Base-by-base conservation (phyloP, 2,888 invertebrate species). In the Malachius bipustulatus region DNA sequence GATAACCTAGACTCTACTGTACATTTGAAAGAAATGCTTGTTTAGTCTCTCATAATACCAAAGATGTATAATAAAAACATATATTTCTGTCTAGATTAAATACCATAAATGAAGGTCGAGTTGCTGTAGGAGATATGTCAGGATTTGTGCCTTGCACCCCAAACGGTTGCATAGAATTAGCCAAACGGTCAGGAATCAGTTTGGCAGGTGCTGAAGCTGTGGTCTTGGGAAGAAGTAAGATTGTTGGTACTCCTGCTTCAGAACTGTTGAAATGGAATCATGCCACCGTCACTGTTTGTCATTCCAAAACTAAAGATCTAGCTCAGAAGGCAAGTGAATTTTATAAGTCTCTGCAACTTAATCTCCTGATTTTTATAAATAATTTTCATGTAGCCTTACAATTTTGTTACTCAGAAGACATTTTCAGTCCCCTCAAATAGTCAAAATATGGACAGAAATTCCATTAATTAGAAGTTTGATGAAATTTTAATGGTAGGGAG, bases 101-200 rank as follows among this genome's bases (percentile, higher is more conserved):
- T 57, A 88, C 90, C 1, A 73, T 85, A 30, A 99, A 97, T 63
- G 93, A 96, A 55, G 98, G 97, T 2, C 78, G 82, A 42, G 73
- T 90, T 3, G 82, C 93, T 0, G 77, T 89, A 37, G 94, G 94
- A 1, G 90, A 96, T 56, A 66, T 93, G 50, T 67, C 73, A 2
- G 88, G 90, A 27, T 93, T 96, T 58, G 60, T 96, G 32, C 96
- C 98, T 0, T 99, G 98, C 61, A 99, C 98, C 0, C 96, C 98
- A 0, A 82, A 83, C 44, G 98, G 97, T 2, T 90, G 90, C 55
- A 71, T 98, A 41, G 91, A 97, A 57, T 71, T 96, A 4, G 89
- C 91, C 48, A 84, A 82, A 59, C 73, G 77, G 42, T 76, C 79
- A 30, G 88, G 87, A 1, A 70, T 82, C 0, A 49, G 71, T 45